phyloP scores from a whole-genome alignment of 2,888 invertebrate genomes.

The Mythimna ferrago region DNA sequence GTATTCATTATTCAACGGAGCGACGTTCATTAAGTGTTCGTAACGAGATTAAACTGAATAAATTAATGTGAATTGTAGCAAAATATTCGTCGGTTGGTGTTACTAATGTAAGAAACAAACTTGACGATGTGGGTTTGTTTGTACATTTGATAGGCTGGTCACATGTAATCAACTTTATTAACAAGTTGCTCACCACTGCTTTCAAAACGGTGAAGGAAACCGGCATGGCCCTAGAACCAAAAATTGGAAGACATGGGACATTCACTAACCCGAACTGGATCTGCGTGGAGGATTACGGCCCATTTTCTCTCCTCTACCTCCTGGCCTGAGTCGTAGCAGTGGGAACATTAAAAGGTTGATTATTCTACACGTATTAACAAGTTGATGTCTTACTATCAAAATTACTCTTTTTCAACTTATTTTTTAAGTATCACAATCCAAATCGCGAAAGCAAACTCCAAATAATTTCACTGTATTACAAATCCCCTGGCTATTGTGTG shows the following conservation, averaged over 20 bases:
- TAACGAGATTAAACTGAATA: constrained; percentile 69
- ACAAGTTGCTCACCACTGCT: too few relatives aligned
- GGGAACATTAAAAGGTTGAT: too few relatives aligned
- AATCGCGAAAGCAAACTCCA: neutral
- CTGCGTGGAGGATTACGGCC: too few relatives aligned
- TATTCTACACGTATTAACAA: too few relatives aligned
- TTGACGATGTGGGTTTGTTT: neutral
- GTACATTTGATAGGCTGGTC: too few relatives aligned
- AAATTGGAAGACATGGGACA: too few relatives aligned
- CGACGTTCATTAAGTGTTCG: constrained; percentile 69
- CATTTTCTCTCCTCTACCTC: too few relatives aligned
- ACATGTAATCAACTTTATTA: neutral
- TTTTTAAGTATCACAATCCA: neutral
- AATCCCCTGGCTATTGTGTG: constrained; percentile 6
- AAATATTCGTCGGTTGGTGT: constrained; percentile 47
- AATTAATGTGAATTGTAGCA: constrained; percentile 68
- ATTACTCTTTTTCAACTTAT: neutral
- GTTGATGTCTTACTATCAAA: neutral
- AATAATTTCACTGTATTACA: constrained; percentile 6
- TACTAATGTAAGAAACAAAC: constrained; percentile 4
- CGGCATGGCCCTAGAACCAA: too few relatives aligned
- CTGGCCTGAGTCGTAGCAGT: too few relatives aligned
- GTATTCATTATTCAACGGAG: constrained; percentile 66
- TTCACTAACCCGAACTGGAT: too few relatives aligned
- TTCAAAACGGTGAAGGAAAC: too few relatives aligned